A percentile compares a stretch with the other conserved stretches of the same genome.
Conservation (phyloP, 2,888 invertebrate species). For the Thera britannica region DNA sequence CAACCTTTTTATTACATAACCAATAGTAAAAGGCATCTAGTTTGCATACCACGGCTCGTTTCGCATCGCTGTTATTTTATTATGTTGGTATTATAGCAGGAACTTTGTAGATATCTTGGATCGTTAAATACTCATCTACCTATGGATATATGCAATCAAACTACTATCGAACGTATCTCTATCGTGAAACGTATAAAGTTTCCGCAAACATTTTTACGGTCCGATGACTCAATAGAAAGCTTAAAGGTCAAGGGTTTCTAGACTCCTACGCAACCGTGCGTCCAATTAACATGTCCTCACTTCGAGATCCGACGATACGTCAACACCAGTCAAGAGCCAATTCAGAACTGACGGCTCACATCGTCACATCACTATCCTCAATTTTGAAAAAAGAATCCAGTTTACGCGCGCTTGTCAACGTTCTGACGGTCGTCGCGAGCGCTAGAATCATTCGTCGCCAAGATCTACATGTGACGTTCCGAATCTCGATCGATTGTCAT, state of each 20-base stretch:
- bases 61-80: constrained; percentile 1
- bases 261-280: constrained; percentile 56
- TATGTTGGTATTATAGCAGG: constrained; percentile 11
- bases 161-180: constrained; percentile 26
- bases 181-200: constrained; percentile 31
- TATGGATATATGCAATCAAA: constrained; percentile 15
- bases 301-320: constrained; percentile 74
- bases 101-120: constrained; percentile 10
- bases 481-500: constrained; percentile 73
- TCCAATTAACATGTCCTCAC: constrained; percentile 79
- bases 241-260: constrained; percentile 38
- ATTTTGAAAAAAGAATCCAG: constrained; percentile 59
- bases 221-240: constrained; percentile 33
- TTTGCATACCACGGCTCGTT: constrained; percentile 18
- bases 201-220: constrained; percentile 35
- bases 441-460: constrained; percentile 72
- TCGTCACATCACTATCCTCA: constrained; percentile 69
- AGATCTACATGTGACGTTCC: constrained; percentile 67
- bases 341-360: constrained; percentile 74
- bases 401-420: constrained; percentile 64
- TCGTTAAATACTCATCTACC: constrained; percentile 12
- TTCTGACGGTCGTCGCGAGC: constrained; percentile 63
- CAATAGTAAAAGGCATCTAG: constrained; percentile 2
- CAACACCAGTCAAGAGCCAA: constrained; percentile 74
- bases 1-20: background rate